These are phyloP conservation scores for Drosophila neocordata DNA, from an alignment of 1,140 invertebrate species.

Conservation along the genomic window DNA sequence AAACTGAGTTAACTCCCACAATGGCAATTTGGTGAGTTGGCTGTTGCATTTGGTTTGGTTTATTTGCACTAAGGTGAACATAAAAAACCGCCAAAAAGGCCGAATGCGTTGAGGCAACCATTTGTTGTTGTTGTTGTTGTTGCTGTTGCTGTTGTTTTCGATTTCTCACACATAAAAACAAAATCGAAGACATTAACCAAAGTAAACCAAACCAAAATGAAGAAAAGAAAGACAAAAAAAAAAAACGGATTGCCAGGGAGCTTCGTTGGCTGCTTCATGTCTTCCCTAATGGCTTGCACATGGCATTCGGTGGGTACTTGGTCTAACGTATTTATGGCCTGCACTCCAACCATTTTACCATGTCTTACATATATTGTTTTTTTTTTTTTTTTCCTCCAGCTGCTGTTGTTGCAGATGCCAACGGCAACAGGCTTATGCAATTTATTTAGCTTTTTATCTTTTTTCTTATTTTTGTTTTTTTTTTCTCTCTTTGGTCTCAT, in stretches of 20 bases:
- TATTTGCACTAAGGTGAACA: conserved; percentile 49
- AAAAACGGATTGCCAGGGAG: conserved; percentile 55
- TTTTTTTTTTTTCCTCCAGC: not conserved
- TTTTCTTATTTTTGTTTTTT: not conserved
- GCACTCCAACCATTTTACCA: conserved; percentile 53
- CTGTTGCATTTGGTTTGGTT: conserved; percentile 41
- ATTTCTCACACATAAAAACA: conserved; percentile 74
- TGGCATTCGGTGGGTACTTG: conserved; percentile 44
- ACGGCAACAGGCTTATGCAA: conserved; percentile 2
- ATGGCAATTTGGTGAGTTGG: conserved; percentile 50
- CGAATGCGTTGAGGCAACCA: conserved; percentile 47
- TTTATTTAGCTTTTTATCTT: not conserved
- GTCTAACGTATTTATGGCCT: conserved; percentile 63
- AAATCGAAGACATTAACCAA: conserved; percentile 73
- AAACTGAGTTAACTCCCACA: conserved; percentile 62
- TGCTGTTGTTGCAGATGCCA: not conserved
- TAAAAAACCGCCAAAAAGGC: conserved; percentile 62
- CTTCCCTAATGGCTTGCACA: conserved; percentile 70
- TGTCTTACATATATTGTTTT: conserved; percentile 5
- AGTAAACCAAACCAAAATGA: conserved; percentile 36
- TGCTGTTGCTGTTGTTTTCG: no score
- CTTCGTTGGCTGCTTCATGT: conserved; percentile 43
- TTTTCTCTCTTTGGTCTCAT: conserved; percentile 12
- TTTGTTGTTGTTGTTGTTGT: no score
- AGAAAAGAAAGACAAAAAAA: conserved; percentile 41